These are phyloP conservation scores for Sicus ferrugineus DNA, from an alignment of 2,888 invertebrate species.

Conservation along the genomic window DNA sequence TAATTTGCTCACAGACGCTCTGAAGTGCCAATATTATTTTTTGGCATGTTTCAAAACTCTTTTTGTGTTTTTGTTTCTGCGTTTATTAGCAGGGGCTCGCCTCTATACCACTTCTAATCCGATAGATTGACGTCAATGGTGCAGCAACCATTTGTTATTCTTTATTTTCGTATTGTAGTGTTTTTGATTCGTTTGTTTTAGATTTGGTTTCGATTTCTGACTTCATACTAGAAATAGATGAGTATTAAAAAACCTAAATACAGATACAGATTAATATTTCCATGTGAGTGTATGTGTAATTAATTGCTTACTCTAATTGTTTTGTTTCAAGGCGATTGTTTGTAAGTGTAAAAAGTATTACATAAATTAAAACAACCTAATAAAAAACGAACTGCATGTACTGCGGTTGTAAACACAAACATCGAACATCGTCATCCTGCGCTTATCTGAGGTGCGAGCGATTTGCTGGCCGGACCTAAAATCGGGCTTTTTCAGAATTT, in stretches of 20 bases:
- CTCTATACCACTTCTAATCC: background rate
- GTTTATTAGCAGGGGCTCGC: background rate
- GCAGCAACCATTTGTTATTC: background rate
- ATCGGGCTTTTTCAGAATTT: background rate
- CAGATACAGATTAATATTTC: background rate
- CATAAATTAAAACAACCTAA: constrained; percentile 1
- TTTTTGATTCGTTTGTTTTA: background rate
- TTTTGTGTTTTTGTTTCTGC: background rate
- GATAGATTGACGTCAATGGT: background rate
- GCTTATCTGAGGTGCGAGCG: background rate
- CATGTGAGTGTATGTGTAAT: background rate
- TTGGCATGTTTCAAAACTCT: background rate
- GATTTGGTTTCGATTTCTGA: background rate
- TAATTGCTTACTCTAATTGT: background rate
- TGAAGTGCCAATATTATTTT: background rate
- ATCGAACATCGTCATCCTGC: background rate
- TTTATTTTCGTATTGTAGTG: background rate
- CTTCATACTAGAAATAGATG: background rate
- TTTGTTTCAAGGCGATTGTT: background rate
- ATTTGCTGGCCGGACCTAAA: background rate
- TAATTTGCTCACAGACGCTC: too few relatives aligned
- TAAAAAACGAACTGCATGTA: background rate
- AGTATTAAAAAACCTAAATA: background rate
- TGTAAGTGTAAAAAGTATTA: background rate
- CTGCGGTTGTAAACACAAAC: background rate